Conservation (phyloP, 1,140 invertebrate species). For the Agrilus planipennis region DNA sequence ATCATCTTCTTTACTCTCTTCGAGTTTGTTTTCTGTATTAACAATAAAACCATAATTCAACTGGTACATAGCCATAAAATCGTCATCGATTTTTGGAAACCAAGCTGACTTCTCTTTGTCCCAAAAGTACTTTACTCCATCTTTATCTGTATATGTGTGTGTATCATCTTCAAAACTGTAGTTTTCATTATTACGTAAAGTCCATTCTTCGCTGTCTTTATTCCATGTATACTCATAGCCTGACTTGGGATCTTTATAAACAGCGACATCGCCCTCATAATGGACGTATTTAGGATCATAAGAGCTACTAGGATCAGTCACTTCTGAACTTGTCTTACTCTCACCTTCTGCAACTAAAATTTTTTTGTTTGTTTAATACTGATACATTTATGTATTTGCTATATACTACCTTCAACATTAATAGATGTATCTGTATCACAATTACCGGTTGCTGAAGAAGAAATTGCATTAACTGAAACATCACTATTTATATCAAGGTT, state of each 20-base stretch:
- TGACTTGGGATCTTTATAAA: slow-evolving; percentile 60
- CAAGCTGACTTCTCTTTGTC: slow-evolving; percentile 82
- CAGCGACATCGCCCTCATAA: slow-evolving; percentile 54
- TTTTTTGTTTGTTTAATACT: no score
- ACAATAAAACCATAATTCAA: slow-evolving; percentile 84
- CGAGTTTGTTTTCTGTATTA: slow-evolving; percentile 32
- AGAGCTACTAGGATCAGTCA: no score
- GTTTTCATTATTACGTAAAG: slow-evolving; percentile 32
- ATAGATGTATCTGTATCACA: no score
- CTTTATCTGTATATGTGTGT: slow-evolving; percentile 73
- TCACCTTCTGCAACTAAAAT: no score
- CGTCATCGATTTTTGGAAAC: slow-evolving; percentile 95
- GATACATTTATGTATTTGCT: no score
- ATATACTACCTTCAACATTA: no score
- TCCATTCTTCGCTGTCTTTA: slow-evolving; percentile 45
- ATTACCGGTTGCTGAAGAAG: no score
- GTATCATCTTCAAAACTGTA: slow-evolving; percentile 68
- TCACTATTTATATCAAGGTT: no score
- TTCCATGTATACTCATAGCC: slow-evolving; percentile 57
- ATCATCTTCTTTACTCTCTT: slow-evolving; percentile 23
- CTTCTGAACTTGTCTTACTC: no score
- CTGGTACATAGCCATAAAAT: slow-evolving; percentile 93
- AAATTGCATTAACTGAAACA: no score
- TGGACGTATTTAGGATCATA: slow-evolving; percentile 49
- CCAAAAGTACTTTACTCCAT: slow-evolving; percentile 87